phyloP scores from a whole-genome alignment of 1,140 invertebrate genomes.

The Caenorhabditis tropicalis region DNA sequence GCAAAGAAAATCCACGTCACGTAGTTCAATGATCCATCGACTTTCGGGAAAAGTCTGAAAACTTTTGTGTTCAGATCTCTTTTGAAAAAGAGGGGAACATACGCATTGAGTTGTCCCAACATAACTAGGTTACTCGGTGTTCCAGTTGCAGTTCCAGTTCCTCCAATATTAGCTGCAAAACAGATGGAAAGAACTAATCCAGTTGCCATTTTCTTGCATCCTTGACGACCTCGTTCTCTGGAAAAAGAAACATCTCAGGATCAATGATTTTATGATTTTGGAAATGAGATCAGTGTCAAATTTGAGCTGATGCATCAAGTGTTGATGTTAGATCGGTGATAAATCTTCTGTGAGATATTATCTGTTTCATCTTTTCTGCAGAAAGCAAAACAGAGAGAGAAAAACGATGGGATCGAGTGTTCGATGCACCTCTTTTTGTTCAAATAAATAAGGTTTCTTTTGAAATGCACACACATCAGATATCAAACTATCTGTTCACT shows the following conservation, averaged over 20 bases:
- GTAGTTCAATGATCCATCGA: slow-evolving; percentile 71
- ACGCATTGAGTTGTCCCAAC: slow-evolving; percentile 64
- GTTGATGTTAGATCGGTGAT: slow-evolving; percentile 12
- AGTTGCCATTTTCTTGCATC: slow-evolving; percentile 57
- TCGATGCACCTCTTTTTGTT: background rate
- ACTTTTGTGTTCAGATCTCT: background rate
- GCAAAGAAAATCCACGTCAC: slow-evolving; percentile 74
- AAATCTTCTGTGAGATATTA: background rate
- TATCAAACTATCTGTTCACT: background rate
- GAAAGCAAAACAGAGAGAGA: background rate
- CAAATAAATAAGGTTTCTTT: slow-evolving; percentile 13
- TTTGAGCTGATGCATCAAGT: background rate
- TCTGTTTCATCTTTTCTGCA: background rate
- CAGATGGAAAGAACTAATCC: slow-evolving; percentile 58
- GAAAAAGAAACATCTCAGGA: background rate
- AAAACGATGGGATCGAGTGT: background rate
- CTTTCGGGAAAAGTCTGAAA: slow-evolving; percentile 60
- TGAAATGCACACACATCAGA: background rate
- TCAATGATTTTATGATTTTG: no score
- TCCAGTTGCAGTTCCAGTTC: slow-evolving; percentile 74
- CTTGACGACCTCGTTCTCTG: slow-evolving; percentile 46
- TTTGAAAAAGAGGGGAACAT: background rate
- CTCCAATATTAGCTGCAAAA: slow-evolving; percentile 74
- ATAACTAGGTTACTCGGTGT: slow-evolving; percentile 73
- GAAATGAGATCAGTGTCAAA: no score